phyloP scores from a whole-genome alignment of 2,113 vertebrate genomes.

The Ivindomyrus marchei region DNA sequence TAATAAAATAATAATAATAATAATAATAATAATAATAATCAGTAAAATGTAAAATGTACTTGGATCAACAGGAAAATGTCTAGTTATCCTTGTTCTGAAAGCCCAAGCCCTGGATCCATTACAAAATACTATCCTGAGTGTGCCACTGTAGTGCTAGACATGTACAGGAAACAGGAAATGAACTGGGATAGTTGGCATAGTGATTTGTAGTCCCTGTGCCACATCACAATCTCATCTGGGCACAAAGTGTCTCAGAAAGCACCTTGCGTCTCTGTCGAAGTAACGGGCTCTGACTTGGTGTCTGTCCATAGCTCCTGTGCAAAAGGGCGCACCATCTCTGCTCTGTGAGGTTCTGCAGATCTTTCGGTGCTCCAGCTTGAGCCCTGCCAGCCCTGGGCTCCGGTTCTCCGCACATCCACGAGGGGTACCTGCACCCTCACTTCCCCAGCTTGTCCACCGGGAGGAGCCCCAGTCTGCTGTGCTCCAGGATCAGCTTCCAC shows the following conservation, averaged over 20 bases:
- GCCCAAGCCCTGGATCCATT: not conserved
- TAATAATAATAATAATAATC: not conserved
- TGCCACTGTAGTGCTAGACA: not conserved
- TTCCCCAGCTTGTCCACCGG: not conserved
- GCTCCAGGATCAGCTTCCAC: not conserved
- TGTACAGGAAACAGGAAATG: not conserved
- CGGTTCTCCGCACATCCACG: not conserved
- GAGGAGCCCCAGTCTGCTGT: not conserved
- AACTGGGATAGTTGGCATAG: not conserved
- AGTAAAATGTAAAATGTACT: not conserved
- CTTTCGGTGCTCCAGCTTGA: not conserved
- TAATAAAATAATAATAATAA: not conserved
- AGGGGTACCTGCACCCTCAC: not conserved
- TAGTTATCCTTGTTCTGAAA: not conserved
- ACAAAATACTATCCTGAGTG: not conserved
- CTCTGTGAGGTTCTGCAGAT: not conserved
- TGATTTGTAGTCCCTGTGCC: not conserved
- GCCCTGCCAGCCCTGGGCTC: not conserved
- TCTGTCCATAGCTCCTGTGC: not conserved
- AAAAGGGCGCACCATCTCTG: not conserved
- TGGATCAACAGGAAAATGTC: not conserved
- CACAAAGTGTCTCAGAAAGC: not conserved
- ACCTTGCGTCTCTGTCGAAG: not conserved
- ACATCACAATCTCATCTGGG: not conserved
- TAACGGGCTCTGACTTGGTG: not conserved